These are phyloP conservation scores for Eupeodes luniger DNA, from an alignment of 2,888 invertebrate genomes.

Conservation along the genomic window DNA sequence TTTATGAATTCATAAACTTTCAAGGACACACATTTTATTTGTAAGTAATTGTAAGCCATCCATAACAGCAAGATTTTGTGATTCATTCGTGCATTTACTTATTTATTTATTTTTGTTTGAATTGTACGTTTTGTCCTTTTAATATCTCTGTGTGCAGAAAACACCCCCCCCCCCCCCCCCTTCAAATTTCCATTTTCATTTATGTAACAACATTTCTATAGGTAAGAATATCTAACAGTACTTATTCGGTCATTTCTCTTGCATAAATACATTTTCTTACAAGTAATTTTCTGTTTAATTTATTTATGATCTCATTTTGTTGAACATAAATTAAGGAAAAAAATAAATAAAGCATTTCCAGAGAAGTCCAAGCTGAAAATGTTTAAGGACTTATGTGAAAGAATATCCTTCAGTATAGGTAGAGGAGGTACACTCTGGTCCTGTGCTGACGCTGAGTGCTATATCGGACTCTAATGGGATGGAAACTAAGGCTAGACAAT, in stretches of 20 bases:
- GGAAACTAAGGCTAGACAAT: conserved; percentile 18
- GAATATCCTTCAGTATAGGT: too few relatives aligned
- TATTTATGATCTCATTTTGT: conserved; percentile 62
- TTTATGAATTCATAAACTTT: background rate
- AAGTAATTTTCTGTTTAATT: conserved; percentile 45
- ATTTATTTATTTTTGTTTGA: background rate
- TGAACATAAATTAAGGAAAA: conserved; percentile 33
- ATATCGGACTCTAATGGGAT: background rate
- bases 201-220: background rate
- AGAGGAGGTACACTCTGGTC: background rate
- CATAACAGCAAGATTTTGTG: background rate
- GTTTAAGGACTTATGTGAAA: background rate
- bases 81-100: background rate
- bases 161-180: background rate
- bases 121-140: background rate
- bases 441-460: background rate
- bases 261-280: conserved; percentile 15
- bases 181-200: too few relatives aligned
- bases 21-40: background rate
- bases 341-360: background rate
- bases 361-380: conserved; percentile 11
- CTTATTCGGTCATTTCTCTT: conserved; percentile 50
- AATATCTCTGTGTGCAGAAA: background rate
- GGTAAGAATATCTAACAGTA: background rate
- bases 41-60: background rate